phyloP scores from a whole-genome alignment of 2,888 invertebrate species.

The Lasioglossum leucozonium region DNA sequence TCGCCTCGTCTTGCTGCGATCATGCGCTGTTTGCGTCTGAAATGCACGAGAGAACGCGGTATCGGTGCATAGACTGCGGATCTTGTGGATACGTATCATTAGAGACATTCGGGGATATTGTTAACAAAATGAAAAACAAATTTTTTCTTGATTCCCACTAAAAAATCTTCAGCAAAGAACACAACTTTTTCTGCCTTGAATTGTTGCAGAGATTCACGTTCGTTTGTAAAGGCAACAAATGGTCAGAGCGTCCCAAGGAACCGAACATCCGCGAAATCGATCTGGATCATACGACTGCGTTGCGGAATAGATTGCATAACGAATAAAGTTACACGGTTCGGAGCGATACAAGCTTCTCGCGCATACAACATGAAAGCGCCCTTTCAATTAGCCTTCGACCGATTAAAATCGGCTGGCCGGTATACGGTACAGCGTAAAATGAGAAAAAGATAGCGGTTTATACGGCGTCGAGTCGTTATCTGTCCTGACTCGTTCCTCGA shows the following conservation, averaged over 20 bases:
- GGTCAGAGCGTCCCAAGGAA: neutral
- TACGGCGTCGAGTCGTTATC: neutral
- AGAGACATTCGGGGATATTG: no score
- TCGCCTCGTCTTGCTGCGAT: neutral
- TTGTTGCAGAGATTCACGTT: no score
- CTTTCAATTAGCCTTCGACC: neutral
- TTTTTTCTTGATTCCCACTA: neutral
- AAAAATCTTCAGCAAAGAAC: no score
- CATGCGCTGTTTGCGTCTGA: neutral
- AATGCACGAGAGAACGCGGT: neutral
- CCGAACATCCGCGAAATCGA: neutral
- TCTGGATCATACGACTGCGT: neutral
- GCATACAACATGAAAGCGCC: neutral
- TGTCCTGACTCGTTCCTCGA: neutral
- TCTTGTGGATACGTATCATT: neutral
- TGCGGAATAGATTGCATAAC: neutral
- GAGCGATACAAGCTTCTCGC: neutral
- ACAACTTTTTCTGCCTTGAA: no score
- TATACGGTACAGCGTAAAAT: neutral
- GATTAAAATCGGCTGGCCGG: neutral
- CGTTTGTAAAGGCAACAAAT: neutral
- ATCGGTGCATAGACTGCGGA: neutral
- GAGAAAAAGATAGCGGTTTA: neutral
- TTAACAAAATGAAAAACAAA: no score
- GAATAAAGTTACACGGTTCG: neutral